Evolutionary conservation across 2,113 vertebrate genomes (phyloP).

Genomic region (Pampusana beccarii): DNA sequence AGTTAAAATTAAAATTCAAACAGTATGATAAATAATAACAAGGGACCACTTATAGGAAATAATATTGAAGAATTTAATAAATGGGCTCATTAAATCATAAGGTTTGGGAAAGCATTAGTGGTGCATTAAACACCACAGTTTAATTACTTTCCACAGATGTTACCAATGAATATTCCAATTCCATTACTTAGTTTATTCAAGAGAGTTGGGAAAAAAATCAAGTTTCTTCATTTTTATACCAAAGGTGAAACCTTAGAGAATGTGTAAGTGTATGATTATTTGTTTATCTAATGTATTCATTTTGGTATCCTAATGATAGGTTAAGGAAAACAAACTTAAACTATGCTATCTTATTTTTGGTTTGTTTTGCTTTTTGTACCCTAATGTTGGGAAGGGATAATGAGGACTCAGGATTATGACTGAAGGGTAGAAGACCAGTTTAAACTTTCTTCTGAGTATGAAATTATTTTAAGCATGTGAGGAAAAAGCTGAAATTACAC

Average conservation of each 20-base stretch:
- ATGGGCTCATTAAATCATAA: neutral
- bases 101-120: neutral
- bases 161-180: neutral
- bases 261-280: neutral
- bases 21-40: neutral
- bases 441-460: neutral
- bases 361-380: neutral
- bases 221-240: neutral
- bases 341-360: neutral
- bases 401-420: neutral
- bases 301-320: neutral
- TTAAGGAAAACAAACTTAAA: neutral
- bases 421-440: neutral
- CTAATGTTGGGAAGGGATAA: neutral
- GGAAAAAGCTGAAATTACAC: neutral
- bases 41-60: neutral
- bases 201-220: neutral
- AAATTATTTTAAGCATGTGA: neutral
- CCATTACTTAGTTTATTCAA: neutral
- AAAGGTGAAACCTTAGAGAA: neutral
- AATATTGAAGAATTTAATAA: conserved; percentile 9
- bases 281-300: neutral
- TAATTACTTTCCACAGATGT: conserved; percentile 31
- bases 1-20: neutral
- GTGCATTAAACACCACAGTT: neutral